Conservation (phyloP, 2,797 vertebrate species). For the Crocodylus rhombifer region DNA sequence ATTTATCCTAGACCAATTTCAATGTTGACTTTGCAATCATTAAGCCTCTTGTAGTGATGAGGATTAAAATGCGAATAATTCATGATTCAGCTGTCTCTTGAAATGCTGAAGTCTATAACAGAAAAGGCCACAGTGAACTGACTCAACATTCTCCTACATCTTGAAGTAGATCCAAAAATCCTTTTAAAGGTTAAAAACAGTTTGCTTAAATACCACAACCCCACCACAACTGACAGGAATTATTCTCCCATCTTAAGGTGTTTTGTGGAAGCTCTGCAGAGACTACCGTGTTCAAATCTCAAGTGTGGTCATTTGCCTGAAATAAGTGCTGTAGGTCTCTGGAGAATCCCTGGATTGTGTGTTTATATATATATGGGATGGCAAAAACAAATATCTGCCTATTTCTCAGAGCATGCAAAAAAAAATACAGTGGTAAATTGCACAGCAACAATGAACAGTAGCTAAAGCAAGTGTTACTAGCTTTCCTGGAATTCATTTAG, state of each 20-base stretch:
- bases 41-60: not conserved
- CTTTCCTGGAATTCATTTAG: no score
- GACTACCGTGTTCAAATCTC: not conserved
- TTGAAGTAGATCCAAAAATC: not conserved
- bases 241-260: not conserved
- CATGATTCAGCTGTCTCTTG: not conserved
- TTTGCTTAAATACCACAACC: not conserved
- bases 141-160: not conserved
- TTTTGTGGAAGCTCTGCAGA: not conserved
- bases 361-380: not conserved
- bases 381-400: not conserved
- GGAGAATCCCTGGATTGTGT: not conserved
- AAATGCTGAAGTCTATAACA: not conserved
- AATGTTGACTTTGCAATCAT: not conserved
- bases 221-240: not conserved
- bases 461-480: conserved; percentile 22
- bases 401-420: not conserved
- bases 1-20: not conserved
- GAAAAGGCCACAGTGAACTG: not conserved
- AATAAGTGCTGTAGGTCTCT: not conserved
- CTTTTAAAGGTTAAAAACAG: not conserved
- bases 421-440: not conserved
- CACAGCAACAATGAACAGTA: not conserved
- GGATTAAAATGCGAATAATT: not conserved
- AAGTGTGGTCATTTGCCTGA: not conserved